Percentiles rank a stretch among this genome's conserved stretches.
Conservation (phyloP, 2,888 invertebrate species). For the Mythimna lalbum region DNA sequence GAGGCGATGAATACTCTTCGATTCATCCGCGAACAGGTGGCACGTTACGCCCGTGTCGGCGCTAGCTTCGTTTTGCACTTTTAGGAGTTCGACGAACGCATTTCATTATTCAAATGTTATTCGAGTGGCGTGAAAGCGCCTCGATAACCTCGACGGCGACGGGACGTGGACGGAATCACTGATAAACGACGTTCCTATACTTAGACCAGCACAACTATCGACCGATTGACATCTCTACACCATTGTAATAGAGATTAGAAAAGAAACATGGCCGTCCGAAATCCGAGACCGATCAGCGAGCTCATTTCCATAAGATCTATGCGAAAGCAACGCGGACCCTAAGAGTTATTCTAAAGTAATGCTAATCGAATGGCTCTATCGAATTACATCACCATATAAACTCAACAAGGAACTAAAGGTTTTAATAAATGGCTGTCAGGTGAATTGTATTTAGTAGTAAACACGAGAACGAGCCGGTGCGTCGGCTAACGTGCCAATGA, state of each 20-base stretch:
- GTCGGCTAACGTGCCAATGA: constrained; percentile 70
- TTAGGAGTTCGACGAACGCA: constrained; percentile 86
- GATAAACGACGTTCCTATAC: constrained; percentile 78
- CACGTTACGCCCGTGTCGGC: constrained; percentile 68
- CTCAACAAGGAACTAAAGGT: constrained; percentile 62
- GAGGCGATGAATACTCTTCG: constrained; percentile 79
- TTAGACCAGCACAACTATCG: constrained; percentile 65
- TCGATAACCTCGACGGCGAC: constrained; percentile 82
- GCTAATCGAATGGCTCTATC: constrained; percentile 73
- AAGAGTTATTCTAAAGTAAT: constrained; percentile 73
- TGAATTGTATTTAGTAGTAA: constrained; percentile 69
- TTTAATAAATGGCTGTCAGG: constrained; percentile 63
- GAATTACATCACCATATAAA: constrained; percentile 74
- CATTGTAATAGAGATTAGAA: constrained; percentile 73
- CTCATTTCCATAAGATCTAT: constrained; percentile 77
- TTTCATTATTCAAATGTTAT: constrained; percentile 88
- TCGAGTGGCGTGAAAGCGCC: constrained; percentile 86
- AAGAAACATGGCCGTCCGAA: constrained; percentile 65
- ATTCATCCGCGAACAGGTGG: constrained; percentile 81
- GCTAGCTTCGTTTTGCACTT: constrained; percentile 81
- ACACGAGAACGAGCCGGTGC: constrained; percentile 49
- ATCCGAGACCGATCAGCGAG: constrained; percentile 64
- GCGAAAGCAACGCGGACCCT: constrained; percentile 74
- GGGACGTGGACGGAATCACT: constrained; percentile 83
- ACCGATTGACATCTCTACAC: constrained; percentile 70